These are phyloP conservation scores for Dexiosoma caninum DNA, from an alignment of 2,888 invertebrate species.

Conservation along the genomic window DNA sequence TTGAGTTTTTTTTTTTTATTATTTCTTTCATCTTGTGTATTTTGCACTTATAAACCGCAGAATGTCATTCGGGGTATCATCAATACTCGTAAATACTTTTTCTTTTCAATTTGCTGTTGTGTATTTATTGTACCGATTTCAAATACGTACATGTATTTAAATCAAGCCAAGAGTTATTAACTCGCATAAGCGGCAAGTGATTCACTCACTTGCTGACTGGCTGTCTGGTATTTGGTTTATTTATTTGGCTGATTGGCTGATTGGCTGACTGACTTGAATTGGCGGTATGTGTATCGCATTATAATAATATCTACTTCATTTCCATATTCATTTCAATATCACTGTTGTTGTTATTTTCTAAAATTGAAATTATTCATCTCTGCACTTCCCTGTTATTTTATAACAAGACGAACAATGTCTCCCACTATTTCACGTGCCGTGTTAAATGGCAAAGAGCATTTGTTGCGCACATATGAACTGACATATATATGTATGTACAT, in stretches of 20 bases:
- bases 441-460: neutral
- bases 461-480: no score
- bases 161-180: constrained; percentile 53
- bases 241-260: constrained; percentile 5
- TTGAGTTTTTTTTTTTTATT: constrained; percentile 12
- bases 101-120: constrained; percentile 2
- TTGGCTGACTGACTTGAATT: constrained; percentile 10
- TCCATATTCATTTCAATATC: constrained; percentile 15
- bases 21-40: constrained; percentile 7
- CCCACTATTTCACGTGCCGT: neutral
- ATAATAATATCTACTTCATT: neutral
- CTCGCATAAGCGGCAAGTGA: constrained; percentile 41
- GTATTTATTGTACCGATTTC: constrained; percentile 37
- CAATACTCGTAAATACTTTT: constrained; percentile 40
- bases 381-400: constrained; percentile 8
- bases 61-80: constrained; percentile 47
- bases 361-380: neutral
- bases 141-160: constrained; percentile 49
- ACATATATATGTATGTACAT: no score
- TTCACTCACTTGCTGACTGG: neutral
- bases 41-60: constrained; percentile 19
- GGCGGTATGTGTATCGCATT: constrained; percentile 15
- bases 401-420: neutral
- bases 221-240: constrained; percentile 18
- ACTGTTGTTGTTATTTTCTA: neutral